Evolutionary conservation across 2,888 invertebrate genomes (phyloP).

Genomic region (Noctua janthe): DNA sequence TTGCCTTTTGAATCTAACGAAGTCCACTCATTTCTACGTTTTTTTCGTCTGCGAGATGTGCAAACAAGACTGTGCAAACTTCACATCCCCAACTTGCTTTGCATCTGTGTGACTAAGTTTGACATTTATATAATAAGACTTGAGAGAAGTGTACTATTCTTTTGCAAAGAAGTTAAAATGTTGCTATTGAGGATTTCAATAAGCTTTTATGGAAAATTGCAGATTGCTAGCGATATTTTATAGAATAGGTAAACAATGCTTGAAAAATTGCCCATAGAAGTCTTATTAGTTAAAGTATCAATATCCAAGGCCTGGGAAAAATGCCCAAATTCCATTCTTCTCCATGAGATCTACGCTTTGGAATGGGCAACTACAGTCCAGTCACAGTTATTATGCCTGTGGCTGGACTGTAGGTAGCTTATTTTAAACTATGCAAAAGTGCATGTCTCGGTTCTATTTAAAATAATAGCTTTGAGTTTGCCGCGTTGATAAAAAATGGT

Average conservation of each 20-base stretch:
- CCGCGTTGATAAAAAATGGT: not conserved
- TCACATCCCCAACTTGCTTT: slow-evolving; percentile 13
- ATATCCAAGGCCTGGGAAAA: not conserved
- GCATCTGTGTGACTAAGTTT: slow-evolving; percentile 5
- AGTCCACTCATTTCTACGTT: slow-evolving; percentile 48
- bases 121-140: not conserved
- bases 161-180: not conserved
- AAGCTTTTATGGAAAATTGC: no score
- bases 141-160: not conserved
- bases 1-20: slow-evolving; percentile 59
- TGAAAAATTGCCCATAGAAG: not conserved
- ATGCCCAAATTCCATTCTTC: not conserved
- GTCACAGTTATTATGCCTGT: not conserved
- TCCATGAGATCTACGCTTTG: not conserved
- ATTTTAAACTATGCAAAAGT: not conserved
- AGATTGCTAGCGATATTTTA: not conserved
- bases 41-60: slow-evolving; percentile 28
- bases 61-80: slow-evolving; percentile 37
- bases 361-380: not conserved
- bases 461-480: not conserved
- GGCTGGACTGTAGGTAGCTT: not conserved
- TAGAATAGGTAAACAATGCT: not conserved
- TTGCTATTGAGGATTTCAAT: not conserved
- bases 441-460: not conserved
- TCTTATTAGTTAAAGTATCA: no score